A percentile compares a stretch with the other conserved stretches of the same genome.
phyloP scores from a whole-genome alignment of 2,797 vertebrate species.

The Peromyscus aztecus region DNA sequence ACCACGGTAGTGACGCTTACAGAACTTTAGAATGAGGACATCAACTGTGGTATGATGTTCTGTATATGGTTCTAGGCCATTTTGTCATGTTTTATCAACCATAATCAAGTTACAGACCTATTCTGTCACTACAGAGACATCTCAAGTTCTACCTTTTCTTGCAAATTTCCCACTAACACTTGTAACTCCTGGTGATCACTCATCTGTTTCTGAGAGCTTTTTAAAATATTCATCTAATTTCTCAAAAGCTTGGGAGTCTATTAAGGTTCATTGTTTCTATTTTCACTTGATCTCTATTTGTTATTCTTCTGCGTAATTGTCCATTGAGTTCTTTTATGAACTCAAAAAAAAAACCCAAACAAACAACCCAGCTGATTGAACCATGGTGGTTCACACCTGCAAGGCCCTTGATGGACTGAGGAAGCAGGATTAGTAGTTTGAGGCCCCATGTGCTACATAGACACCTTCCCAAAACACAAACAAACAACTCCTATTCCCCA shows the following conservation, averaged over 20 bases:
- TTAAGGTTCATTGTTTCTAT: background rate
- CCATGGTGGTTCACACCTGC: background rate
- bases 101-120: background rate
- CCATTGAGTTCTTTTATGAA: background rate
- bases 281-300: background rate
- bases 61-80: too few species aligned
- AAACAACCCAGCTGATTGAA: background rate
- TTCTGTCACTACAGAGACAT: background rate
- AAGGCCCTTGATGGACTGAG: background rate
- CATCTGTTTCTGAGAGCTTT: background rate
- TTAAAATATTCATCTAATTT: background rate
- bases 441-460: background rate
- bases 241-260: background rate
- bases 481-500: background rate
- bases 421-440: background rate
- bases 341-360: background rate
- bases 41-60: fast-evolving
- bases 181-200: background rate
- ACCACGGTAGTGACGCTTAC: background rate
- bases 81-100: background rate
- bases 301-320: background rate
- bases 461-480: background rate
- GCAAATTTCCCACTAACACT: background rate
- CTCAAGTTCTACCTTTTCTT: background rate
- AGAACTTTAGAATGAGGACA: background rate